Evolutionary conservation across 2,797 vertebrate species (phyloP).

Genomic region (Rachycentron canadum): DNA sequence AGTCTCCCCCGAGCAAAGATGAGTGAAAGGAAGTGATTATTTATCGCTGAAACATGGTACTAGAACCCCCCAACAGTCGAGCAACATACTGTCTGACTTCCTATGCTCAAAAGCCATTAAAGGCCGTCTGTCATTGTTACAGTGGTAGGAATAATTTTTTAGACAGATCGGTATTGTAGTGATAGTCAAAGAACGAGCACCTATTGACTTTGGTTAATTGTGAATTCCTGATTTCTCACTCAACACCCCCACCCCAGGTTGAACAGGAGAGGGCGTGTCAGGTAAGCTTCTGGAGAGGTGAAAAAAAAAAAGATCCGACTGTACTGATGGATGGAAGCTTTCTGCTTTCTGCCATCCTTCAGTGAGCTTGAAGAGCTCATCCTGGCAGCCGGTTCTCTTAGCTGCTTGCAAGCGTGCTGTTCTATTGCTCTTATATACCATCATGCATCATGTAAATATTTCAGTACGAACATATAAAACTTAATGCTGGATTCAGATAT

Average conservation of each 20-base stretch:
- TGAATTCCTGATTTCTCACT: no score
- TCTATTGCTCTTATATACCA: no score
- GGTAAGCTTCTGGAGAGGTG: slow-evolving; percentile 14
- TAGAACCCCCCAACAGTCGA: slow-evolving; percentile 44
- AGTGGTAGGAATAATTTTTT: neutral
- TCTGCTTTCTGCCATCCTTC: no score
- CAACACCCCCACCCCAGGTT: neutral
- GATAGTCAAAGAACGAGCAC: no score
- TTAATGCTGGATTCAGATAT: no score
- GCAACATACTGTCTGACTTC: slow-evolving; percentile 46
- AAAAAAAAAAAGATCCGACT: slow-evolving; percentile 12
- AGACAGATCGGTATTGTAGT: no score
- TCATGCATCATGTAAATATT: no score
- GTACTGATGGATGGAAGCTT: no score
- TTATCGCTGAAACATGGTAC: slow-evolving; percentile 39
- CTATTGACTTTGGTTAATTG: no score
- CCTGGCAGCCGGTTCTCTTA: slow-evolving; percentile 16
- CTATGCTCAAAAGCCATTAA: slow-evolving; percentile 56
- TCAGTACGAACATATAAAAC: no score
- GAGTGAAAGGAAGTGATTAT: slow-evolving; percentile 53
- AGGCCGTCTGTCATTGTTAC: slow-evolving; percentile 36
- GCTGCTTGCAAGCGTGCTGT: neutral
- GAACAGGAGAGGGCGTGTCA: slow-evolving; percentile 9
- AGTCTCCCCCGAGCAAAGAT: slow-evolving; percentile 51
- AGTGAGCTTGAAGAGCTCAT: slow-evolving; percentile 4